Evolutionary conservation across 2,797 vertebrate species (phyloP), one percentile per base, ranked within the genome.

Genomic region (Oreochromis mossambicus): DNA sequence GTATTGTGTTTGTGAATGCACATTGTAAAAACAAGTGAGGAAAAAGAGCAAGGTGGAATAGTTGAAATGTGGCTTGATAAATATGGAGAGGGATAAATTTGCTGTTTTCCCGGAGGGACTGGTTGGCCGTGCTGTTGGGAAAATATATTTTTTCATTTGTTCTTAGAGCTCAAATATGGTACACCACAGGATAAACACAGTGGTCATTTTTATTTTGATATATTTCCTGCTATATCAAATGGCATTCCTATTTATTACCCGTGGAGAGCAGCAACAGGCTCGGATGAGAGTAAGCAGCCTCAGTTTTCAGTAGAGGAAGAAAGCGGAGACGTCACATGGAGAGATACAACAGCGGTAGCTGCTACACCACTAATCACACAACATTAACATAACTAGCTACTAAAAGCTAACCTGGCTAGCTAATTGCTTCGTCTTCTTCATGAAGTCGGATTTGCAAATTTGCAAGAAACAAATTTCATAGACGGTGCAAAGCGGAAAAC

Each of bases 351-450:
- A 92, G 89, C 89, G 82, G 85, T 77, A 87, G 90, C 90, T 80
- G 90, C 91, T 88, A 26, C 90, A 82, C 83, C 86, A 83, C 86
- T 90, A 89, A 90, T 91, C 93, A 94, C 92, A 94, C 82, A 89
- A 82, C 92, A 89, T 85, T 90, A 92, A 86, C 91, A 90, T 36
- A 90, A 82, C 87, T 77, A 87, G 87, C 90, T 58, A 77, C 81
- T 2, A 29, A 73, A 48, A 55, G 93, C 92, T 91, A 92, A 91
- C 84, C 21, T 10, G 85, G 88, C 86, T 41, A 79, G 81, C 83
- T 79, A 56, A 77, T 85, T 76, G 80, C 19, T 10, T 79, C 66
- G 68, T 46, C 84, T 78, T 88, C 17, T 52, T 21, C 54, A n/a
- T 5, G 79, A 36, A 84, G 19, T 66, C 51, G 73, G 51, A 87